These are phyloP conservation scores for Caenorhabditis sp. DNA, from an alignment of 2,888 invertebrate species.

Conservation along the genomic window DNA sequence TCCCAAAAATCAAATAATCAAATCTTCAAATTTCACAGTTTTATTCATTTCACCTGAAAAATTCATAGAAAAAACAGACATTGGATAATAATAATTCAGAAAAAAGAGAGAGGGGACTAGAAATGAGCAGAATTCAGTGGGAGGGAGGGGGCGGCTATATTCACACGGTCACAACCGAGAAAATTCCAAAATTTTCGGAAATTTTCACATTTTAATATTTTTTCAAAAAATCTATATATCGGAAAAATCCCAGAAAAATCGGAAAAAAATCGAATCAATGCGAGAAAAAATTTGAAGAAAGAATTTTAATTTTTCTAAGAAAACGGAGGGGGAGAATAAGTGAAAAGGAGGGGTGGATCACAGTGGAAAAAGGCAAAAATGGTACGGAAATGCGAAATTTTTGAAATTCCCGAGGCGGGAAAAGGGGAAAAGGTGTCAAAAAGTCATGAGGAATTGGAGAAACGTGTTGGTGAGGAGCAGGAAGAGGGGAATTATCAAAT, in stretches of 20 bases:
- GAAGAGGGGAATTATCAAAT: neutral
- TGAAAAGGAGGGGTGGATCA: neutral
- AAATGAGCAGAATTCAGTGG: constrained; percentile 7
- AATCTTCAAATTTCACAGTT: constrained; percentile 11
- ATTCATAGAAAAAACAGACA: no score
- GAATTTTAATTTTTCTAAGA: neutral
- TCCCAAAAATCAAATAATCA: constrained; percentile 20
- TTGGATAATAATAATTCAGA: no score
- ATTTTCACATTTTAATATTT: no score
- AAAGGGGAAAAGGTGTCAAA: no score
- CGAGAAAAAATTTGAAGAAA: neutral
- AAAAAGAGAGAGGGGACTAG: no score
- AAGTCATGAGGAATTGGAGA: constrained; percentile 29
- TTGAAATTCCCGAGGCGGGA: neutral
- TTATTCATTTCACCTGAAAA: neutral
- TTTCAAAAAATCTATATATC: neutral
- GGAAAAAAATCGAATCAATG: neutral
- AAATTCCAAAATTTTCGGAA: neutral
- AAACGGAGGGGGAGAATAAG: neutral
- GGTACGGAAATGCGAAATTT: neutral
- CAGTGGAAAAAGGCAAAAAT: neutral
- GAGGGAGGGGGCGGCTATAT: neutral
- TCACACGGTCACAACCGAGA: constrained; percentile 2
- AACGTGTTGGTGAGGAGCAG: constrained; percentile 6
- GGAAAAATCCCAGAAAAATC: neutral